Evolutionary conservation across 2,113 vertebrate genomes (phyloP).

Genomic region (Ia io): DNA sequence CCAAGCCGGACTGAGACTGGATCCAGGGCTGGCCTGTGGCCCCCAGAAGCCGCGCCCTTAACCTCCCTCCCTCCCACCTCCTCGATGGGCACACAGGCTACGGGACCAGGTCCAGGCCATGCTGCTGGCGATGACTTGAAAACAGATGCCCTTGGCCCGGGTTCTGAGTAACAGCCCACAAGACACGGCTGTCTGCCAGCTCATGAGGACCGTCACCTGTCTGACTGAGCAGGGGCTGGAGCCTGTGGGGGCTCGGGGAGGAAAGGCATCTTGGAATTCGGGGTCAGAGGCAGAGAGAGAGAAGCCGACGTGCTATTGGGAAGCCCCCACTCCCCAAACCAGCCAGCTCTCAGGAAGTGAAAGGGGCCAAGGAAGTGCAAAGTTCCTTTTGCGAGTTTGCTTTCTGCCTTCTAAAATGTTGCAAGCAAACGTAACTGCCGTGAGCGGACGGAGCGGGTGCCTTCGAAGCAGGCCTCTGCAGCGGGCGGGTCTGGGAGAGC

Average conservation of each 20-base stretch:
- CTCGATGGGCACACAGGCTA: accelerated
- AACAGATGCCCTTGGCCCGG: background rate
- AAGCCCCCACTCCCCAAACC: background rate
- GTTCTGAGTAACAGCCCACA: background rate
- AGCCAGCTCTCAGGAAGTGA: background rate
- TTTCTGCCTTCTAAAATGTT: background rate
- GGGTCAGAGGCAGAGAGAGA: background rate
- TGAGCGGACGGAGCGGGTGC: background rate
- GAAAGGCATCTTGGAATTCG: background rate
- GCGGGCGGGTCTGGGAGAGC: background rate
- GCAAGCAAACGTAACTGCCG: accelerated
- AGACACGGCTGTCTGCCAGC: background rate
- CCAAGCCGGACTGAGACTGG: background rate
- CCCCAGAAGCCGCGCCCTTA: too few relatives aligned
- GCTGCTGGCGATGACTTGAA: background rate
- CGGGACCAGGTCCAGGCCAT: background rate
- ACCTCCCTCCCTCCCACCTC: background rate
- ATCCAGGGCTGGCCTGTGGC: background rate
- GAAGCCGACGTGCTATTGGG: too few relatives aligned
- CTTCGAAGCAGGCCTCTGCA: background rate
- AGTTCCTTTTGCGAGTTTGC: background rate
- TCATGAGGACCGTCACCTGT: background rate
- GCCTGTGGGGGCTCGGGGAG: background rate
- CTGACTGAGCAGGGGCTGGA: background rate
- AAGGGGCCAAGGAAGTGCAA: background rate